Conservation (phyloP, 2,888 invertebrate genomes). For the Lycia hirtaria region DNA sequence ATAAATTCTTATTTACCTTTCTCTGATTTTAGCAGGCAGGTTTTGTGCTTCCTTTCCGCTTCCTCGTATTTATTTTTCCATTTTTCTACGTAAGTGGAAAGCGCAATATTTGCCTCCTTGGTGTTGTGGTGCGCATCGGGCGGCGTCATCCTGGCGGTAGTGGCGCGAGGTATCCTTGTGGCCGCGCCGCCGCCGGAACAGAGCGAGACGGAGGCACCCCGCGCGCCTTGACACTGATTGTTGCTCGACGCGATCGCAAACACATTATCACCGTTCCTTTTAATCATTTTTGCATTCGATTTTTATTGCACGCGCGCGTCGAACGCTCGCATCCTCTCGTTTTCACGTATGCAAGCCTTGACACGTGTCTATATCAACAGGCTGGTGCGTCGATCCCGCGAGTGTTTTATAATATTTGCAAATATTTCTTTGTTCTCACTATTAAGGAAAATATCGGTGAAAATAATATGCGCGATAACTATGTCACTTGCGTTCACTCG, state of each 20-base stretch:
- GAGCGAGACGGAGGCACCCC: slow-evolving; percentile 77
- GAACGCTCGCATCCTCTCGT: slow-evolving; percentile 72
- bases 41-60: slow-evolving; percentile 88
- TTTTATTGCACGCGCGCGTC: slow-evolving; percentile 76
- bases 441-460: slow-evolving; percentile 71
- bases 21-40: slow-evolving; percentile 88
- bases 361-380: slow-evolving; percentile 79
- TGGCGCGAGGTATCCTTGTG: slow-evolving; percentile 82
- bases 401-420: slow-evolving; percentile 62
- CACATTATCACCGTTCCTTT: slow-evolving; percentile 84
- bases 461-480: slow-evolving; percentile 57
- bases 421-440: slow-evolving; percentile 77
- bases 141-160: slow-evolving; percentile 81
- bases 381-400: slow-evolving; percentile 67
- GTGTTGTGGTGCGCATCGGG: slow-evolving; percentile 79
- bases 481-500: slow-evolving; percentile 67
- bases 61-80: slow-evolving; percentile 91
- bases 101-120: slow-evolving; percentile 78
- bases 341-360: slow-evolving; percentile 69
- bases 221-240: slow-evolving; percentile 80
- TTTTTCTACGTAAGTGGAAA: slow-evolving; percentile 82
- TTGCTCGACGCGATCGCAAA: slow-evolving; percentile 84
- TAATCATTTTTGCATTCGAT: slow-evolving; percentile 83
- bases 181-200: slow-evolving; percentile 63
- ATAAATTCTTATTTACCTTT: slow-evolving; percentile 84